Evolutionary conservation across 2,113 vertebrate genomes (phyloP).

Genomic region (Gallinago jamesoni): DNA sequence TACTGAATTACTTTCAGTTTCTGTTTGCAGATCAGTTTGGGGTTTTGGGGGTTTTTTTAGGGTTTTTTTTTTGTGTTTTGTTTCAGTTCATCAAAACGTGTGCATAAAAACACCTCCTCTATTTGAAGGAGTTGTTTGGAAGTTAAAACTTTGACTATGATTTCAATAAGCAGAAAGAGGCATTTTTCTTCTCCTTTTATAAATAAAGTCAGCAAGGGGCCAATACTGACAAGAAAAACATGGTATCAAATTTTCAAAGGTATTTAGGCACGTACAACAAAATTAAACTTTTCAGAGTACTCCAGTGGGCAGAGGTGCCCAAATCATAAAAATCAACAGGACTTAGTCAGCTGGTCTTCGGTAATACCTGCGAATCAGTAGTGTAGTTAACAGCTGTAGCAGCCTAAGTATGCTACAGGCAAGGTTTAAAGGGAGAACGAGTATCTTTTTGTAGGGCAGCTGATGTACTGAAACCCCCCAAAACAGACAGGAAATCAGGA

Average conservation of each 20-base stretch:
- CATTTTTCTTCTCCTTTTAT: background rate
- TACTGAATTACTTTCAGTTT: conserved; percentile 43
- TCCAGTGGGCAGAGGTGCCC: background rate
- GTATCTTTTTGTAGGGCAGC: background rate
- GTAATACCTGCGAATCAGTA: background rate
- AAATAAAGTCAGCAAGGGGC: background rate
- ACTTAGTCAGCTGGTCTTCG: background rate
- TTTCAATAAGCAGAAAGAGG: background rate
- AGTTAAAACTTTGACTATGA: background rate
- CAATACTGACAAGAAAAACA: background rate
- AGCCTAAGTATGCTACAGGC: background rate
- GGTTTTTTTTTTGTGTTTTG: background rate
- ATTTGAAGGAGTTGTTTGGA: background rate
- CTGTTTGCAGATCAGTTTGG: background rate
- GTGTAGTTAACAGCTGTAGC: background rate
- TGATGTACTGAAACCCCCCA: background rate
- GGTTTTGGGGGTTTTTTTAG: too few relatives aligned
- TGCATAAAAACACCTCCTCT: background rate
- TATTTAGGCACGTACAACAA: background rate
- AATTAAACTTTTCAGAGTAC: background rate
- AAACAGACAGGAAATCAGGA: background rate
- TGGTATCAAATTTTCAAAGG: background rate
- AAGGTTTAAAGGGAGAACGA: background rate
- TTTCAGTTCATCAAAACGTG: background rate
- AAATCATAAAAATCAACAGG: background rate